Conservation (phyloP, 1,140 invertebrate species). For the Drosophila pandora region DNA sequence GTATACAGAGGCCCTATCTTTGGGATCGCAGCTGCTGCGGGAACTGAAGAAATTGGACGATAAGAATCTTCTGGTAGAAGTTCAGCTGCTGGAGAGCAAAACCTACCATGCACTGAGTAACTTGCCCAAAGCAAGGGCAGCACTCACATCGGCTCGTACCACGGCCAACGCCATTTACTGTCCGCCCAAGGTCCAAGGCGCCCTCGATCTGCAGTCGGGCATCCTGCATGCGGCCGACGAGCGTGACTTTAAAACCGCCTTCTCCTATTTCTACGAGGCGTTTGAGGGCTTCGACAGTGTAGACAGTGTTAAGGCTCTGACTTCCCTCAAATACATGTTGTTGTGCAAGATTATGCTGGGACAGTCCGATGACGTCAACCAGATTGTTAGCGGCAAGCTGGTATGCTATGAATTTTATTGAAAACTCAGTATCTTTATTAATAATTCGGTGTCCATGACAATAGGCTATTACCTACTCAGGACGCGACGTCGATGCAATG, state of each 20-base stretch:
- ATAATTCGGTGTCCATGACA: background rate
- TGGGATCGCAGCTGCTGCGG: conserved; percentile 93
- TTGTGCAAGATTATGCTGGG: conserved; percentile 99
- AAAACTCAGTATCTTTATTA: background rate
- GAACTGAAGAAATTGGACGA: conserved; percentile 99
- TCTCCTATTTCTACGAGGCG: conserved; percentile 99
- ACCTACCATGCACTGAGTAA: conserved; percentile 99
- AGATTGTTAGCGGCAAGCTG: conserved; percentile 97
- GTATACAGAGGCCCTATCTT: conserved; percentile 92
- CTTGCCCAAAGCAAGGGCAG: conserved; percentile 97
- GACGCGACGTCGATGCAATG: conserved; percentile 98
- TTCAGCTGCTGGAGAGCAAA: conserved; percentile 98
- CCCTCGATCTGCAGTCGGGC: conserved; percentile 98
- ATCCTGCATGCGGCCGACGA: conserved; percentile 99
- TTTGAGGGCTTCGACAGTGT: conserved; percentile 99
- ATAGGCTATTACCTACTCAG: conserved; percentile 96
- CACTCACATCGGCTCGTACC: conserved; percentile 98
- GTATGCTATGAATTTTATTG: conserved; percentile 44
- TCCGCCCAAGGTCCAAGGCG: conserved; percentile 98
- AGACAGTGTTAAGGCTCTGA: conserved; percentile 95
- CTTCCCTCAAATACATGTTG: conserved; percentile 99
- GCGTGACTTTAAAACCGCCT: conserved; percentile 99
- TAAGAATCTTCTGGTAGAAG: conserved; percentile 98
- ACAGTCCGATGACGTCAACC: conserved; percentile 97
- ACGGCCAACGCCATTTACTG: conserved; percentile 99